Evolutionary conservation across 2,797 vertebrate genomes (phyloP).

Genomic region (Podargus strigoides): DNA sequence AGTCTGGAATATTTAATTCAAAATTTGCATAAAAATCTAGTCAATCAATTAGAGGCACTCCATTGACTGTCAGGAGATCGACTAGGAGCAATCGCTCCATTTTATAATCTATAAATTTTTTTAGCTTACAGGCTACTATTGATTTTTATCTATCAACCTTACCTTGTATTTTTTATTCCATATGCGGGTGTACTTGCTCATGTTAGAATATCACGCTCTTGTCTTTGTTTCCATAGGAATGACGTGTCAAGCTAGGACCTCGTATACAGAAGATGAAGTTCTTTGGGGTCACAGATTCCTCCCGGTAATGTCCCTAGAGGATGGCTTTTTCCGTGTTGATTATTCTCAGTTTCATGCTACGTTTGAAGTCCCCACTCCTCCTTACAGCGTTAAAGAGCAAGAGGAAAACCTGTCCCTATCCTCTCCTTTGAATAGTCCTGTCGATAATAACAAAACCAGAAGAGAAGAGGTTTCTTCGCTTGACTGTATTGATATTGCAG

Average conservation of each 20-base stretch:
- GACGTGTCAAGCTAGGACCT: slow-evolving; percentile 89
- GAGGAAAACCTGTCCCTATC: slow-evolving; percentile 81
- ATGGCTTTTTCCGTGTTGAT: slow-evolving; percentile 88
- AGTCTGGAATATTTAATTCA: not conserved
- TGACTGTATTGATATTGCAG: slow-evolving; percentile 69
- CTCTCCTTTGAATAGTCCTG: slow-evolving; percentile 67
- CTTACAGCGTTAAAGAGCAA: slow-evolving; percentile 85
- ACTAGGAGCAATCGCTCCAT: not conserved
- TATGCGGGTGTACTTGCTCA: not conserved
- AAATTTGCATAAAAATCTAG: not conserved
- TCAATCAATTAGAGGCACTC: not conserved
- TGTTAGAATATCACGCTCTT: not conserved
- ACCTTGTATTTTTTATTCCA: not conserved
- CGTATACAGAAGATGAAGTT: slow-evolving; percentile 89
- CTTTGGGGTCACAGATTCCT: slow-evolving; percentile 89
- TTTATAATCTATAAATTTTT: not conserved
- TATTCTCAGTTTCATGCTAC: slow-evolving; percentile 91
- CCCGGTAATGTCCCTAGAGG: slow-evolving; percentile 88
- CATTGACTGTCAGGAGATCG: not conserved
- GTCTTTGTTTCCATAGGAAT: slow-evolving; percentile 74
- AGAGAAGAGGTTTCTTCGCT: slow-evolving; percentile 78
- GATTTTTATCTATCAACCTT: not conserved
- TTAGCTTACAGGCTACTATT: not conserved
- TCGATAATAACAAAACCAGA: slow-evolving; percentile 47
- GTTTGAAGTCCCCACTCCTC: slow-evolving; percentile 85